Evolutionary conservation across 2,113 vertebrate genomes (phyloP).

Genomic region (Coturnix japonica): DNA sequence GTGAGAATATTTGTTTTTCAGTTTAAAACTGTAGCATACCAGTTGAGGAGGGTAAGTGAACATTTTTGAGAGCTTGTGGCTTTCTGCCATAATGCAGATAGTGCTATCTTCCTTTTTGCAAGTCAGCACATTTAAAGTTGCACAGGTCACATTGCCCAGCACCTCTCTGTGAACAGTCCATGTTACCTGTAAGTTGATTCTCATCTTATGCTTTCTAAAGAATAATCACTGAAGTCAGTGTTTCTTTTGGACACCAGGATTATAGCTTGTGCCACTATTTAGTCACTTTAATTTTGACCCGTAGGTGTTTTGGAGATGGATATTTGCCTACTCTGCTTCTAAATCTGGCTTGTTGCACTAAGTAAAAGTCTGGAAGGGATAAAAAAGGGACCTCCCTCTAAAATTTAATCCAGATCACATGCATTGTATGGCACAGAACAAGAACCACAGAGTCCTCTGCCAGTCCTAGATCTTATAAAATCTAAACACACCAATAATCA

Average conservation of each 20-base stretch:
- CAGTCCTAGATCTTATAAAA: conserved; percentile 20
- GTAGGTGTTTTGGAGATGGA: neutral
- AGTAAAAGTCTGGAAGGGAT: neutral
- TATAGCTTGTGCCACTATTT: neutral
- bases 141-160: neutral
- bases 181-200: neutral
- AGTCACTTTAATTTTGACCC: neutral
- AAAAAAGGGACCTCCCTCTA: neutral
- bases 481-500: neutral
- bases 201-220: neutral
- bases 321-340: neutral
- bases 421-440: neutral
- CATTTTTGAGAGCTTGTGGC: neutral
- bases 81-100: neutral
- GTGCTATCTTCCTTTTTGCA: neutral
- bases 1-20: neutral
- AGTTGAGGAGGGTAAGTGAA: neutral
- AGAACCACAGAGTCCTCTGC: conserved; percentile 11
- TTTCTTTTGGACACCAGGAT: neutral
- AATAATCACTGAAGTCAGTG: neutral
- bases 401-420: conserved; percentile 1
- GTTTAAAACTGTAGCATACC: neutral
- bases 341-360: neutral
- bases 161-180: neutral
- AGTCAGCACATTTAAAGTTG: neutral